These are phyloP conservation scores for Morus bassanus DNA, from an alignment of 2,797 vertebrate genomes.

Conservation along the genomic window DNA sequence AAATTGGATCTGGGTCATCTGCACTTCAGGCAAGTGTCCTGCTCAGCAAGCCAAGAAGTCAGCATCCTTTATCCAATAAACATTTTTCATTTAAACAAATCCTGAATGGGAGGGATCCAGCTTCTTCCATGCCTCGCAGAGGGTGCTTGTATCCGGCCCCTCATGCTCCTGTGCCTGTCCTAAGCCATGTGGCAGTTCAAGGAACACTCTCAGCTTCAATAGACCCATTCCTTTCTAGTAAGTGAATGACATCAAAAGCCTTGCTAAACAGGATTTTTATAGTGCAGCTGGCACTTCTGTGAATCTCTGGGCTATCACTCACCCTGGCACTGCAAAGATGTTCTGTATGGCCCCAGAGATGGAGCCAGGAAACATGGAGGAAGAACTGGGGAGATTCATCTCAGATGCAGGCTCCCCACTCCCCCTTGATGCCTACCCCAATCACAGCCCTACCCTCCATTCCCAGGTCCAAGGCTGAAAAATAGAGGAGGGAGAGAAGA, in stretches of 20 bases:
- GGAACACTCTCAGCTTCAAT: not conserved
- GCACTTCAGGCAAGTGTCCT: not conserved
- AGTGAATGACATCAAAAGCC: not conserved
- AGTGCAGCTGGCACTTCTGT: not conserved
- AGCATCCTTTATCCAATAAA: not conserved
- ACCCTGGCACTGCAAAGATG: not conserved
- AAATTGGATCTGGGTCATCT: constrained; percentile 17
- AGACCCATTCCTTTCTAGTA: not conserved
- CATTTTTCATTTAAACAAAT: not conserved
- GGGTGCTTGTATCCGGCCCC: fast-evolving
- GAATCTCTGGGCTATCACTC: not conserved
- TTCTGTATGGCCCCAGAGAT: not conserved
- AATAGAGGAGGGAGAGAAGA: not conserved
- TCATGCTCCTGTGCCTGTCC: not conserved
- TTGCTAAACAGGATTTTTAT: not conserved
- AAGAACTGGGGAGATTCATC: not conserved
- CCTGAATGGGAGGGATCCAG: not conserved
- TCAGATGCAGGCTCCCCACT: not conserved
- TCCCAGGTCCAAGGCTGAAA: not conserved
- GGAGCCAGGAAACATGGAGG: not conserved
- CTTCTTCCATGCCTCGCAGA: not conserved
- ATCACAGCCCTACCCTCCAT: not conserved
- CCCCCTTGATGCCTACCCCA: not conserved
- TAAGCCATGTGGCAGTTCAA: not conserved
- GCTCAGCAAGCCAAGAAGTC: constrained; percentile 4